A percentile compares a stretch with the other conserved stretches of the same genome.
These are phyloP conservation scores for Orussus abietinus DNA, from an alignment of 1,140 invertebrate species.

Conservation along the genomic window DNA sequence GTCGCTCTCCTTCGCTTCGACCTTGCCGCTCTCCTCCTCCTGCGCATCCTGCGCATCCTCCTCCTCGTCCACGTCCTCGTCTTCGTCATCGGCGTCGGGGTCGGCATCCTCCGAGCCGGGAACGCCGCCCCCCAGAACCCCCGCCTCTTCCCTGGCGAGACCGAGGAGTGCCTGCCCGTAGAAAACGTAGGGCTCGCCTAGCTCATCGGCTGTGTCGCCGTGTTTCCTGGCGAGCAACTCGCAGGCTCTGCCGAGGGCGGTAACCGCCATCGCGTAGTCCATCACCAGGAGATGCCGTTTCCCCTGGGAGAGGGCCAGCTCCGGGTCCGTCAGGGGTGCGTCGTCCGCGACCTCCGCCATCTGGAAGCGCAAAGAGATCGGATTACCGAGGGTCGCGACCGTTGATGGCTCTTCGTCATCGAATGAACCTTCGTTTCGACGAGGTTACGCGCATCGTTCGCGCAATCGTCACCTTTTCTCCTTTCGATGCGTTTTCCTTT, in stretches of 20 bases:
- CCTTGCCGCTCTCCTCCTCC: conserved; percentile 28
- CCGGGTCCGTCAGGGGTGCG: conserved; percentile 49
- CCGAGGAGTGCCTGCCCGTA: conserved; percentile 79
- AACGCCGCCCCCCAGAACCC: conserved; percentile 72
- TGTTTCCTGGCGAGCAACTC: conserved; percentile 65
- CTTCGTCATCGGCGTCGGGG: conserved; percentile 54
- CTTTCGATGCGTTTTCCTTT: no score
- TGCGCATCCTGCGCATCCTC: conserved; percentile 41
- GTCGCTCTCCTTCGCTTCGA: conserved; percentile 32
- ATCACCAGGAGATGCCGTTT: conserved; percentile 75
- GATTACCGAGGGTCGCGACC: neutral
- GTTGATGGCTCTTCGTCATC: no score
- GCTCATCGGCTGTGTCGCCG: conserved; percentile 74
- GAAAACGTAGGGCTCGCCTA: conserved; percentile 77
- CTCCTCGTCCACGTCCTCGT: conserved; percentile 55
- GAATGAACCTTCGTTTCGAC: no score
- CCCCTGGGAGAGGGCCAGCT: conserved; percentile 64
- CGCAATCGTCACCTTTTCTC: no score
- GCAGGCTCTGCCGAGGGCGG: conserved; percentile 72
- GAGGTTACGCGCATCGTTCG: no score
- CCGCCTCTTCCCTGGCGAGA: conserved; percentile 73
- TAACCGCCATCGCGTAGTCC: conserved; percentile 73
- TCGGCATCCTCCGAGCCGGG: conserved; percentile 57
- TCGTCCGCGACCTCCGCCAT: conserved; percentile 58
- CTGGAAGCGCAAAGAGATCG: conserved; percentile 38